Evolutionary conservation across 2,797 vertebrate species (phyloP).

Genomic region (Thripadectes ignobilis): DNA sequence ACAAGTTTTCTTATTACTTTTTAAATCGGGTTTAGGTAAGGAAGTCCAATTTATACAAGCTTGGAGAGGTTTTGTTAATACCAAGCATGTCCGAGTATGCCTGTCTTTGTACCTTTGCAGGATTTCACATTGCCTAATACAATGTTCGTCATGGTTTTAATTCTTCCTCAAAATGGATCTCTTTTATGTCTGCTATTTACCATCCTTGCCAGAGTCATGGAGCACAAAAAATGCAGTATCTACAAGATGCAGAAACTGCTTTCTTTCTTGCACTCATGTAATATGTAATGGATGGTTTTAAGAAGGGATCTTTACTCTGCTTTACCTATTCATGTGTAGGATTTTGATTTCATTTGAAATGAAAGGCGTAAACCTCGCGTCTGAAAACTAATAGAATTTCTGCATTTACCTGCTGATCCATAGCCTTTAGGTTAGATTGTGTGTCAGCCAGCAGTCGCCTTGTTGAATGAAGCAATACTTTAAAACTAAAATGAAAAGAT

Average conservation of each 20-base stretch:
- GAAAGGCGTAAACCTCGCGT: conserved; percentile 73
- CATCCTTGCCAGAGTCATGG: conserved; percentile 59
- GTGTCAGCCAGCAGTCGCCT: conserved; percentile 68
- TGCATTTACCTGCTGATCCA: conserved; percentile 77
- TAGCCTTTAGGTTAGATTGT: conserved; percentile 75
- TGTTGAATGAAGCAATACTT: conserved; percentile 73
- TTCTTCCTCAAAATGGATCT: conserved; percentile 65
- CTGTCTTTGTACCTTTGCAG: conserved; percentile 46
- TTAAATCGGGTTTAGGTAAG: conserved; percentile 41
- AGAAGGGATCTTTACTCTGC: conserved; percentile 61
- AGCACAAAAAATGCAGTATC: conserved; percentile 60
- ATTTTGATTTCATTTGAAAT: conserved; percentile 79
- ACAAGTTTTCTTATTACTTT: conserved; percentile 36
- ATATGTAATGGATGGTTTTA: conserved; percentile 65
- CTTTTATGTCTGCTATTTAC: conserved; percentile 67
- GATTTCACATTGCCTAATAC: conserved; percentile 50
- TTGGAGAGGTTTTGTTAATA: conserved; percentile 43
- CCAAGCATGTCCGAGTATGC: conserved; percentile 41
- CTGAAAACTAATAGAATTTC: conserved; percentile 80
- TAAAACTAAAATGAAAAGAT: conserved; percentile 75
- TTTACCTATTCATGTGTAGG: conserved; percentile 72
- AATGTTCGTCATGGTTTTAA: conserved; percentile 61
- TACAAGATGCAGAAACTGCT: conserved; percentile 51
- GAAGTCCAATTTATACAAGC: conserved; percentile 41
- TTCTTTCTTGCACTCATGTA: conserved; percentile 33